phyloP scores from a whole-genome alignment of 2,888 invertebrate species.

The Ectropis crepuscularia region DNA sequence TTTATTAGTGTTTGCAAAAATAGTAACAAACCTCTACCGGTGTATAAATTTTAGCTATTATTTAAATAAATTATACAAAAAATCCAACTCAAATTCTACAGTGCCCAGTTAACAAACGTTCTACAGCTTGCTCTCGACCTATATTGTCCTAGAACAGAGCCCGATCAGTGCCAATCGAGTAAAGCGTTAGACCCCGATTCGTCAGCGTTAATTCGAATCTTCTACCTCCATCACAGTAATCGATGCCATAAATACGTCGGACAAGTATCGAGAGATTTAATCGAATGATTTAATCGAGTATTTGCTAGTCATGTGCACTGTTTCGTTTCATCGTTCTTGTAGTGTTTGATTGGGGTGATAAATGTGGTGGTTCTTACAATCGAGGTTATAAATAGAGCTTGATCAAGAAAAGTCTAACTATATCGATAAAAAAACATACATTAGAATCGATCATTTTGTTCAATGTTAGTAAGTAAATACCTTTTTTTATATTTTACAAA shows the following conservation, averaged over 20 bases:
- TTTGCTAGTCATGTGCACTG: slow-evolving; percentile 31
- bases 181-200: slow-evolving; percentile 55
- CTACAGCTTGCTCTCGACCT: slow-evolving; percentile 8
- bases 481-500: too few species aligned
- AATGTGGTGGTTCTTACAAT: neutral
- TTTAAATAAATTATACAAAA: neutral
- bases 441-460: too few species aligned
- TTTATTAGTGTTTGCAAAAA: too few species aligned
- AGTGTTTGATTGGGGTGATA: slow-evolving; percentile 8
- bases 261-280: slow-evolving; percentile 61
- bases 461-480: too few species aligned
- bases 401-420: too few species aligned
- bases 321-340: slow-evolving; percentile 12
- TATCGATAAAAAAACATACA: too few species aligned
- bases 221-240: slow-evolving; percentile 71
- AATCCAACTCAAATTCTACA: neutral
- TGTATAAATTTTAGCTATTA: too few species aligned
- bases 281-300: slow-evolving; percentile 58
- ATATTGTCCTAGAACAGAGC: slow-evolving; percentile 9
- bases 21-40: too few species aligned
- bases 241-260: slow-evolving; percentile 67
- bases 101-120: neutral
- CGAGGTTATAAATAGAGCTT: neutral
- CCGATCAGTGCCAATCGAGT: slow-evolving; percentile 33
- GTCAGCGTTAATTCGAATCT: slow-evolving; percentile 69